Base-by-base conservation (phyloP, 2,113 vertebrate species). In the Bufo gargarizans region DNA sequence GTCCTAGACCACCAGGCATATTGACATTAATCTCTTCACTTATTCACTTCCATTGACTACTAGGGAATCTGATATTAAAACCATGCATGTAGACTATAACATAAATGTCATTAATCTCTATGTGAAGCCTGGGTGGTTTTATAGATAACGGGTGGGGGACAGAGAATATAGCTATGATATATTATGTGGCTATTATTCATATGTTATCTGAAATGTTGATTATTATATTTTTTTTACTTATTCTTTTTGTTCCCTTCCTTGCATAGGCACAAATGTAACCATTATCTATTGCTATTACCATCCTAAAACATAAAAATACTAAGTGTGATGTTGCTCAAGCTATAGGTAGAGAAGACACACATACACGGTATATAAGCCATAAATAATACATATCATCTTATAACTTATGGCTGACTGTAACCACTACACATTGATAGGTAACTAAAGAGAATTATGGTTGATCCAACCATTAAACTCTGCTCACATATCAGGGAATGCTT, bases 401-500 rank as follows among this genome's bases (percentile, higher is more conserved):
- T 50, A 76, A 49, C 16, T 0, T 49, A 76, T 47, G 4, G 19
- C 47, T 79, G 53, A 79, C n/a, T 79, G 50, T 55, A 33, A 17
- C 22, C 43, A 58, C 55, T 80, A 59, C 3, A 43, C 59, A 17
- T 80, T 58, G 12, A 14, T 43, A 7, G 3, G 6, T 43, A 58
- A 59, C 45, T 58, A 19, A 43, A 10, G 16, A 43, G 9, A 80
- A 80, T 59, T 33, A 43, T 9, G 22, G 22, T 7, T 22, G 53
- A 77, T 4, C 49, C 49, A 53, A n/a, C 50, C 11, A 78, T 55
- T 78, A 78, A 69, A 65, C 53, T 58, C 16, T 74, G 67, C 58
- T 72, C 22, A 74, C 53, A 53, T 86, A 86, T 79, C 85, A 86
- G 59, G n/a, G 65, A 55, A 78, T 86, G 43, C 67, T 74, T 85